Percentiles rank a stretch among this genome's conserved stretches.
These are phyloP conservation scores for Eueides isabella DNA, from an alignment of 1,140 invertebrate genomes.

Conservation along the genomic window DNA sequence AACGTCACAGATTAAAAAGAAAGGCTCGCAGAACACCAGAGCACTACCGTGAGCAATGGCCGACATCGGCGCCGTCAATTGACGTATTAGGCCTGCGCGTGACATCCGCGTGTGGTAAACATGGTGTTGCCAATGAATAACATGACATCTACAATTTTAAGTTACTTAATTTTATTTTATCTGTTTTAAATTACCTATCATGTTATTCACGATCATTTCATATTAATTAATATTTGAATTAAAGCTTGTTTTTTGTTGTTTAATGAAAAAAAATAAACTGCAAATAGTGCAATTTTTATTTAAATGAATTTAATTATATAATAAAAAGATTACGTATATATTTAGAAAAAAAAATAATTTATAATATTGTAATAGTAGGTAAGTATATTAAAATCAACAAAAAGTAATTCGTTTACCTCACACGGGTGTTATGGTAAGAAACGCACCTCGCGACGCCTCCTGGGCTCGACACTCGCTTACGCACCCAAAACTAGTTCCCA, in stretches of 20 bases:
- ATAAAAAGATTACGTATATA: neutral
- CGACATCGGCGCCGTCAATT: conserved; percentile 73
- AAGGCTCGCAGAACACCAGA: conserved; percentile 45
- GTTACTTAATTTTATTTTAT: conserved; percentile 7
- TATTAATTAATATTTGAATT: neutral
- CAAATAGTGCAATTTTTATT: neutral
- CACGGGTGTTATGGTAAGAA: conserved; percentile 23
- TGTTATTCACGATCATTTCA: neutral
- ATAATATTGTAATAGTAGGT: neutral
- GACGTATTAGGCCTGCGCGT: conserved; percentile 78
- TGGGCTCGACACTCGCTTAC: conserved; percentile 56
- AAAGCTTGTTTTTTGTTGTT: neutral
- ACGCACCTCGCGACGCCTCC: conserved; percentile 67
- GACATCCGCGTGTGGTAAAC: conserved; percentile 48
- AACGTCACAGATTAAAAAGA: neutral
- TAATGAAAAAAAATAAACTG: neutral
- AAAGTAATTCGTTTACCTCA: conserved; percentile 12
- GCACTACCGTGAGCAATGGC: conserved; percentile 76
- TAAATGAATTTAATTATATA: neutral
- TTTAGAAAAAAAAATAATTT: neutral
- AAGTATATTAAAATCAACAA: neutral
- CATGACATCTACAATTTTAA: conserved; percentile 16
- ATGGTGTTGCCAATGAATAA: neutral
- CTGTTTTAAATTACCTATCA: conserved; percentile 4
- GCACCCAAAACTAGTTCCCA: conserved; percentile 9